These are phyloP conservation scores for Pristionchus mayeri DNA, from an alignment of 2,888 invertebrate genomes.

Conservation along the genomic window DNA sequence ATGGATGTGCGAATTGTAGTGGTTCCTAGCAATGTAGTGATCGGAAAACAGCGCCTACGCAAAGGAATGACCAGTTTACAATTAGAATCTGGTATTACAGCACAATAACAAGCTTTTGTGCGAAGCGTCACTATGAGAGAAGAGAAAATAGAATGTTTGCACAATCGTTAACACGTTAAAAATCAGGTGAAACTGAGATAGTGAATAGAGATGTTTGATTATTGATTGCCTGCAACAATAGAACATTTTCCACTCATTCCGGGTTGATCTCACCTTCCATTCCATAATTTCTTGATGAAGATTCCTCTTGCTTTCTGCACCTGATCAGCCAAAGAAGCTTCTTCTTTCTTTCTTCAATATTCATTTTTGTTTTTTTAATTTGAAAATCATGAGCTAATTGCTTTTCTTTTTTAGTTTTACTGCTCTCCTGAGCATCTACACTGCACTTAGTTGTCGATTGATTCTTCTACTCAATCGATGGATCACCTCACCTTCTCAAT, in stretches of 20 bases:
- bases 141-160: background rate
- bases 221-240: too few relatives aligned
- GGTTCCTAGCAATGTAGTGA: too few relatives aligned
- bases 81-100: too few relatives aligned
- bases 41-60: background rate
- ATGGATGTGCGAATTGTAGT: too few relatives aligned
- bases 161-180: background rate
- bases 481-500: conserved; percentile 45
- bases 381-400: too few relatives aligned
- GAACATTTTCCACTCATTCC: too few relatives aligned
- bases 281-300: conserved; percentile 64
- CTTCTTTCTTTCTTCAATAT: conserved; percentile 46
- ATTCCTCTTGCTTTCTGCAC: conserved; percentile 56
- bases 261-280: conserved; percentile 58
- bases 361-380: background rate
- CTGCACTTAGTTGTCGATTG: too few relatives aligned
- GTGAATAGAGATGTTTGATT: too few relatives aligned
- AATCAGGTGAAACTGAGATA: too few relatives aligned
- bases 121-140: background rate
- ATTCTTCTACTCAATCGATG: background rate
- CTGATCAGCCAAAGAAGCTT: conserved; percentile 51
- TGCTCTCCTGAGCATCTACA: too few relatives aligned
- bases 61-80: background rate
- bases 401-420: too few relatives aligned
- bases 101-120: too few relatives aligned